These are phyloP conservation scores for Menidia beryllina DNA, from an alignment of 2,113 vertebrate genomes.

Conservation along the genomic window DNA sequence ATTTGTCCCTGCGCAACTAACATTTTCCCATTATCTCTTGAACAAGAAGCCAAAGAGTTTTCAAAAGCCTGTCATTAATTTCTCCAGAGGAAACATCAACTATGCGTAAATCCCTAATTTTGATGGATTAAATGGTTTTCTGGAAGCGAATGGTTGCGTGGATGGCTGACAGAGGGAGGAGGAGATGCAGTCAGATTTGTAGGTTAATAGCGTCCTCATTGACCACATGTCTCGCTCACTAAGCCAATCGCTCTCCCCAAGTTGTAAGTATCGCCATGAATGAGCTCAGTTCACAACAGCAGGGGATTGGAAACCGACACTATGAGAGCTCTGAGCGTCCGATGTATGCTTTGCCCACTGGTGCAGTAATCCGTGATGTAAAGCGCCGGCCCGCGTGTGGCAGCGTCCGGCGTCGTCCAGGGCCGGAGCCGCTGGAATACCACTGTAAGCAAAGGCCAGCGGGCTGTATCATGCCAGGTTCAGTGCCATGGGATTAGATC, in stretches of 20 bases:
- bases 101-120: no score
- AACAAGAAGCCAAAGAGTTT: no score
- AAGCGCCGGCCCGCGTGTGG: constrained; percentile 44
- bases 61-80: no score
- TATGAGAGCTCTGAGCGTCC: constrained; percentile 58
- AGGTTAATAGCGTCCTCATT: constrained; percentile 68
- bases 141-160: constrained; percentile 15
- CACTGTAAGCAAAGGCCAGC: constrained; percentile 58
- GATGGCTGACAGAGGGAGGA: constrained; percentile 2
- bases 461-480: constrained; percentile 71
- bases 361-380: constrained; percentile 66
- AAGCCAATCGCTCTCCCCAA: constrained; percentile 37
- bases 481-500: constrained; percentile 62
- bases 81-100: no score
- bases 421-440: constrained; percentile 10
- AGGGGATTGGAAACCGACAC: constrained; percentile 58
- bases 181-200: constrained; percentile 57
- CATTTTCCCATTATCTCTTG: no score
- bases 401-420: constrained; percentile 32
- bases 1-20: no score
- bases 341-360: constrained; percentile 59
- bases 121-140: background rate
- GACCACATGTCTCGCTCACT: constrained; percentile 53
- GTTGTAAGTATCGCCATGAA: constrained; percentile 42
- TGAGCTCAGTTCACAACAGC: constrained; percentile 38